These are phyloP conservation scores for Manduca sexta DNA, from an alignment of 1,140 invertebrate species.

Conservation along the genomic window DNA sequence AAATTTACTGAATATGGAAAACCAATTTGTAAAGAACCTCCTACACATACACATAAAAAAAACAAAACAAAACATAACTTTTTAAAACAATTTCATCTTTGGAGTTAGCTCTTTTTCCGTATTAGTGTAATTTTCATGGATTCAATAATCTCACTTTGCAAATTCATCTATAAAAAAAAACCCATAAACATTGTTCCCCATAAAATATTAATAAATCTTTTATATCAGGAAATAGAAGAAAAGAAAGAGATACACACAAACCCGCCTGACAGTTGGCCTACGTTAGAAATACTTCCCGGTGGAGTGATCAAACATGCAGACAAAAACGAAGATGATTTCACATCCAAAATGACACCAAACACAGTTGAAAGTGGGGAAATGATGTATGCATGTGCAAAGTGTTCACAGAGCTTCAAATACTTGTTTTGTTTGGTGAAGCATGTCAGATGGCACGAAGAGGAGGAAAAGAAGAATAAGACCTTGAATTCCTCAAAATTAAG, in stretches of 20 bases:
- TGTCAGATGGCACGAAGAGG: slow-evolving; percentile 47
- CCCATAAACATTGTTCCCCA: too few relatives aligned
- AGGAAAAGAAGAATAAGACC: slow-evolving; percentile 24
- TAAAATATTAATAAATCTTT: not conserved
- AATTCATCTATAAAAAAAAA: too few relatives aligned
- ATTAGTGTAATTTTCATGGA: too few relatives aligned
- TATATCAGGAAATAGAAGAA: slow-evolving; percentile 3
- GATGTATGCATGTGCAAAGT: slow-evolving; percentile 60
- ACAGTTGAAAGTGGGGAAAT: slow-evolving; percentile 17
- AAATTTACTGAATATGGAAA: too few relatives aligned
- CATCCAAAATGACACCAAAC: not conserved
- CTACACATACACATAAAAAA: too few relatives aligned
- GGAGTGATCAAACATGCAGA: slow-evolving; percentile 50
- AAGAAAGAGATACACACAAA: slow-evolving; percentile 11
- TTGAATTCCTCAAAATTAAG: slow-evolving; percentile 21
- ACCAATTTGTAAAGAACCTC: too few relatives aligned
- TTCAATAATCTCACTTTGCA: too few relatives aligned
- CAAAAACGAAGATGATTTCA: slow-evolving; percentile 23
- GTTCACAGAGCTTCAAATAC: slow-evolving; percentile 48
- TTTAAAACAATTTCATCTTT: too few relatives aligned
- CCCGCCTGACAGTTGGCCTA: slow-evolving; percentile 45
- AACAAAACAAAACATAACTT: too few relatives aligned
- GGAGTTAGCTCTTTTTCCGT: too few relatives aligned
- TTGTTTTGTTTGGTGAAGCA: slow-evolving; percentile 49
- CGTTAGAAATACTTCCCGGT: slow-evolving; percentile 51